These are phyloP conservation scores for Nephrotoma flavescens DNA, from an alignment of 2,888 invertebrate species.

Conservation along the genomic window DNA sequence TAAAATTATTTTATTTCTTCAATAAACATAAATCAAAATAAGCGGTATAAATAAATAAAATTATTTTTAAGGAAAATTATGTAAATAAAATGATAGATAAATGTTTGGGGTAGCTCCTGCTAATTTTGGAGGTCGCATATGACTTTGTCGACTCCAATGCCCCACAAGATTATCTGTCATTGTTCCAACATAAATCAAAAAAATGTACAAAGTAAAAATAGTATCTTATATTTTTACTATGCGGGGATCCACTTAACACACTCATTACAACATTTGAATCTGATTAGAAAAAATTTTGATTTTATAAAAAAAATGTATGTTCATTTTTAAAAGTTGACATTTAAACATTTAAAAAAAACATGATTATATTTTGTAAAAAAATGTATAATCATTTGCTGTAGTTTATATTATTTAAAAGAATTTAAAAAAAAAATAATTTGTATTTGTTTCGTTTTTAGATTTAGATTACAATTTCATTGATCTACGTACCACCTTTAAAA, in stretches of 20 bases:
- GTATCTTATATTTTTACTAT: background rate
- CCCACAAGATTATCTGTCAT: background rate
- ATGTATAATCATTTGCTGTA: background rate
- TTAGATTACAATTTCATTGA: slow-evolving; percentile 7
- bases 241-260: background rate
- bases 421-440: background rate
- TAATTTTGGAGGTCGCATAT: background rate
- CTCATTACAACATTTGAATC: background rate
- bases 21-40: background rate
- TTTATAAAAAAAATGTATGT: background rate
- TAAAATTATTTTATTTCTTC: background rate
- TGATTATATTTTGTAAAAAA: background rate
- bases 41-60: background rate
- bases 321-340: background rate
- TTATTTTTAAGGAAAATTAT: background rate
- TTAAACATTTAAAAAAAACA: background rate
- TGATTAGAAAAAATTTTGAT: background rate
- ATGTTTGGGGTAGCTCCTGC: background rate
- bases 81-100: background rate
- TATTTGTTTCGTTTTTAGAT: slow-evolving; percentile 6
- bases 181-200: background rate
- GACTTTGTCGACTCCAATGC: background rate
- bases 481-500: slow-evolving; percentile 16
- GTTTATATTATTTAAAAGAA: background rate
- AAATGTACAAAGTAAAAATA: background rate